These are phyloP conservation scores for Metopia argyrocephala DNA, from an alignment of 2,888 invertebrate species.

Conservation along the genomic window DNA sequence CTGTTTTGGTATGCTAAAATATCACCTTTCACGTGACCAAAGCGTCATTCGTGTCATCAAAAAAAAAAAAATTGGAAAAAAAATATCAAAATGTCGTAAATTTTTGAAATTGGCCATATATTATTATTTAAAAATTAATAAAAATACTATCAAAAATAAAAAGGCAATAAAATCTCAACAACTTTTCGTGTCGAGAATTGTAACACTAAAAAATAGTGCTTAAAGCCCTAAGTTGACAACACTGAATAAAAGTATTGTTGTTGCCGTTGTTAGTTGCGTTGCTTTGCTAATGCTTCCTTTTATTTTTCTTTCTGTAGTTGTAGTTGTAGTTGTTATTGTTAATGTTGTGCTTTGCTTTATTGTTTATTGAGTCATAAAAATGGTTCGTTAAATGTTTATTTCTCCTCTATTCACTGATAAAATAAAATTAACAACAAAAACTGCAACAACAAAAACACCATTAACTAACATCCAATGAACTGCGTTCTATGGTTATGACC, in stretches of 20 bases:
- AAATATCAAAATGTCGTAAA: too few species aligned
- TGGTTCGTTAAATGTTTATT: constrained; percentile 63
- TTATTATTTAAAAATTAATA: too few species aligned
- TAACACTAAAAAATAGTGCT: too few species aligned
- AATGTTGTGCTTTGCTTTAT: constrained; percentile 36
- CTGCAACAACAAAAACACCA: neutral
- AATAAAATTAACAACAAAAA: neutral
- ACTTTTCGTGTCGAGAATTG: too few species aligned
- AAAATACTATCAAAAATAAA: too few species aligned
- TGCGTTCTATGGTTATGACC: neutral
- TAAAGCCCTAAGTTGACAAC: too few species aligned
- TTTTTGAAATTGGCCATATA: too few species aligned
- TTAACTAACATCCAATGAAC: constrained; percentile 15
- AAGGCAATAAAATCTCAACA: too few species aligned
- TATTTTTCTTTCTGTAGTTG: neutral
- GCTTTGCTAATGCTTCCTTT: neutral
- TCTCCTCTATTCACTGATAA: constrained; percentile 55
- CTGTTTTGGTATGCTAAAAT: too few species aligned
- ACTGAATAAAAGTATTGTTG: constrained; percentile 11
- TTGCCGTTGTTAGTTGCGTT: neutral
- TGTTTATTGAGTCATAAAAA: constrained; percentile 64
- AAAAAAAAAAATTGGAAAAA: too few species aligned
- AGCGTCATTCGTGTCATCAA: too few species aligned
- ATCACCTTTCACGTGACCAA: too few species aligned
- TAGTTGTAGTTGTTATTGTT: constrained; percentile 5